These are phyloP conservation scores for Hippocampus zosterae DNA, from an alignment of 2,113 vertebrate genomes.

Conservation along the genomic window DNA sequence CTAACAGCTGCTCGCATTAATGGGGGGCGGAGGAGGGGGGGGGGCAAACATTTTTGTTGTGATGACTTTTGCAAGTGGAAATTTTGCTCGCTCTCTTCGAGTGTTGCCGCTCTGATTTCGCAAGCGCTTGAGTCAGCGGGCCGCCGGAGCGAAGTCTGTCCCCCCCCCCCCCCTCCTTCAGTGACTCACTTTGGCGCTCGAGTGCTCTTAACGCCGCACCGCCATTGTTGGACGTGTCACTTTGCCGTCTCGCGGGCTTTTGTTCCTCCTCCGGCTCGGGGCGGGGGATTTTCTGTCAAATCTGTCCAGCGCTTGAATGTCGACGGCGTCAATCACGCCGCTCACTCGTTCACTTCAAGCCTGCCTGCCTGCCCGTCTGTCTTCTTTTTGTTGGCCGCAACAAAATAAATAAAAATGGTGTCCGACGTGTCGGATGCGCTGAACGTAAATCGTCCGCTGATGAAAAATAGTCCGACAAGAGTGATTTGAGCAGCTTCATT, in stretches of 20 bases:
- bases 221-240: conserved; percentile 10
- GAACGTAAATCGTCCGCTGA: not conserved
- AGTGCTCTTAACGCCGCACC: conserved; percentile 18
- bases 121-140: not conserved
- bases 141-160: not conserved
- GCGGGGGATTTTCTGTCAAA: not conserved
- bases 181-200: conserved; percentile 22
- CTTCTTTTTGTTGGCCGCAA: not conserved
- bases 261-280: not conserved
- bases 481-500: not conserved
- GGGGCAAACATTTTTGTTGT: not conserved
- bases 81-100: not conserved
- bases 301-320: not conserved
- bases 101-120: not conserved
- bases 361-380: not conserved
- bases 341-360: not conserved
- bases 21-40: no score
- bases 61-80: not conserved
- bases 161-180: not conserved
- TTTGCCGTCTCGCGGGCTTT: conserved; percentile 5
- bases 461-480: not conserved
- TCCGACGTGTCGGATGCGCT: not conserved
- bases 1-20: no score
- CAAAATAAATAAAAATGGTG: not conserved
- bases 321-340: not conserved